These are phyloP conservation scores for Struthidea cinerea DNA, from an alignment of 2,113 vertebrate genomes.

Conservation along the genomic window DNA sequence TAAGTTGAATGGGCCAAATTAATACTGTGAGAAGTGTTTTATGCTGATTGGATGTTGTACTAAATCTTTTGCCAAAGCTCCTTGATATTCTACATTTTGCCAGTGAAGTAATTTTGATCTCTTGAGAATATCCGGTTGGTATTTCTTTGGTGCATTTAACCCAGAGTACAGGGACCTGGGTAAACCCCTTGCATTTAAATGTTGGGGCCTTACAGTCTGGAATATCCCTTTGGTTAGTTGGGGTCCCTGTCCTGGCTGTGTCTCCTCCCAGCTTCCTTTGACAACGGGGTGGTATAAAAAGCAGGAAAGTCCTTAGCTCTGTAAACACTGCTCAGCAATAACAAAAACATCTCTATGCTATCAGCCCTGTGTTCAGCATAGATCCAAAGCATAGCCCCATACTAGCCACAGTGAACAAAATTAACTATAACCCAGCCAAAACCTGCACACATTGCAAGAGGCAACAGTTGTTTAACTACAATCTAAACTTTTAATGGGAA, in stretches of 20 bases:
- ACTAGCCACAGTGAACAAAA: not conserved
- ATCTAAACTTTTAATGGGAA: not conserved
- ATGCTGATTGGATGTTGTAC: not conserved
- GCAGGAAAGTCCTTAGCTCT: not conserved
- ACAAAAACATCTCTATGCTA: not conserved
- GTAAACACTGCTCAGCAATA: not conserved
- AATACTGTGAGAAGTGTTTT: not conserved
- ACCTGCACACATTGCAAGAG: not conserved
- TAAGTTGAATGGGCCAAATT: not conserved
- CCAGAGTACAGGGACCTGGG: fast-evolving
- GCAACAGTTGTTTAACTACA: not conserved
- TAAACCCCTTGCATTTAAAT: not conserved
- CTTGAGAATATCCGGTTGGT: fast-evolving
- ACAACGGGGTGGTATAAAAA: not conserved
- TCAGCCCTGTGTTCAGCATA: not conserved
- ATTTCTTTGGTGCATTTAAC: not conserved
- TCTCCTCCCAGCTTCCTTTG: not conserved
- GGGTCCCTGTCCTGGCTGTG: not conserved
- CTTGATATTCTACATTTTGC: not conserved
- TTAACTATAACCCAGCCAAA: not conserved
- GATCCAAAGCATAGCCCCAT: not conserved
- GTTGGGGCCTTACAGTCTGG: not conserved
- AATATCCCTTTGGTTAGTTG: not conserved
- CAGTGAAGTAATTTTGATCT: not conserved
- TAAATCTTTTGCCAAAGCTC: not conserved